Conservation (phyloP, 1,140 invertebrate species). For the Streblospio benedicti region DNA sequence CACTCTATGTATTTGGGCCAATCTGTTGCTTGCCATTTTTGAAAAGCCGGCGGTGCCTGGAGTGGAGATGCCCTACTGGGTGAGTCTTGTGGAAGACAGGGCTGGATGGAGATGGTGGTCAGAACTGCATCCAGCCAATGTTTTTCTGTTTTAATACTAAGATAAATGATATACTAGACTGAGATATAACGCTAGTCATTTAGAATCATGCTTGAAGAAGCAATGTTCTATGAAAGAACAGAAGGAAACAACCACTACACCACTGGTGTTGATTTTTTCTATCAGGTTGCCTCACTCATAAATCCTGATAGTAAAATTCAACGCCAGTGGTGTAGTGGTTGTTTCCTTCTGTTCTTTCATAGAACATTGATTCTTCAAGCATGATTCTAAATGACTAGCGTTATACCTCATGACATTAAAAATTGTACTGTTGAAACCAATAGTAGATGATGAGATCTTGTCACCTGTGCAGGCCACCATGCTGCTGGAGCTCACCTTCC, state of each 20-base stretch:
- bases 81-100: slow-evolving; percentile 21
- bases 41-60: slow-evolving; percentile 45
- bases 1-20: slow-evolving; percentile 42
- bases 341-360: too few relatives aligned
- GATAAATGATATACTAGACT: not conserved
- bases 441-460: slow-evolving; percentile 15
- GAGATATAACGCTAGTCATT: too few relatives aligned
- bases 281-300: too few relatives aligned
- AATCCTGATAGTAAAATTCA: too few relatives aligned
- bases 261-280: not conserved
- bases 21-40: slow-evolving; percentile 47
- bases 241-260: slow-evolving; percentile 6
- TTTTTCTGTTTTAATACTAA: not conserved
- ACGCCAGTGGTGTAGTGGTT: not conserved
- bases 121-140: not conserved
- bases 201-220: too few relatives aligned
- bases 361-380: too few relatives aligned
- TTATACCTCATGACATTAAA: too few relatives aligned
- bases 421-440: not conserved
- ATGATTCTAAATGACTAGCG: too few relatives aligned
- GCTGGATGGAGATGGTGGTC: not conserved
- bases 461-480: slow-evolving; percentile 47
- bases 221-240: too few relatives aligned
- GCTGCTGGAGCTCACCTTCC: slow-evolving; percentile 41
- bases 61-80: slow-evolving; percentile 42